phyloP scores from a whole-genome alignment of 2,113 vertebrate species.

The Otus sunia region DNA sequence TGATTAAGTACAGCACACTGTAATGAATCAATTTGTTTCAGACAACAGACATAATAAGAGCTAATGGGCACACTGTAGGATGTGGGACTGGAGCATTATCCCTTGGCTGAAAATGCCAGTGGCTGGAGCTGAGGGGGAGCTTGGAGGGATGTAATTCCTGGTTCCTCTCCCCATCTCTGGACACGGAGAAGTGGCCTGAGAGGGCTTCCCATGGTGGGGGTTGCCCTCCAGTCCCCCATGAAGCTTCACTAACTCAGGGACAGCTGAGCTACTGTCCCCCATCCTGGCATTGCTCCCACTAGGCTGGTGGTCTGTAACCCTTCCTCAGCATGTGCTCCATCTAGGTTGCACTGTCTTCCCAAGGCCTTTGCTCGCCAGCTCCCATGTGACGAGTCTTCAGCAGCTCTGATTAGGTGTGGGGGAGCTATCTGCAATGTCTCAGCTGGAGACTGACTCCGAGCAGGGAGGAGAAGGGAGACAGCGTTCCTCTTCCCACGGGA shows the following conservation, averaged over 20 bases:
- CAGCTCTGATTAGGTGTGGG: too few relatives aligned
- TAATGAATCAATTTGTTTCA: slow-evolving; percentile 60
- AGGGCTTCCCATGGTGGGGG: not conserved
- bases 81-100: not conserved
- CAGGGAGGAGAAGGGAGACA: too few relatives aligned
- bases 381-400: too few relatives aligned
- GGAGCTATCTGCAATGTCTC: too few relatives aligned
- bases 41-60: slow-evolving; percentile 52
- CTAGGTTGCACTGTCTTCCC: too few relatives aligned
- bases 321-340: too few relatives aligned
- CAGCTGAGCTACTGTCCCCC: not conserved
- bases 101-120: accelerated
- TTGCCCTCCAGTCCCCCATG: not conserved
- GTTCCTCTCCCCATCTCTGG: not conserved
- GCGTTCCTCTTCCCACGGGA: too few relatives aligned
- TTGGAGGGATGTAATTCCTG: accelerated
- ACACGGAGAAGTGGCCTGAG: not conserved
- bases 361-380: too few relatives aligned
- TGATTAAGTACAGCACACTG: not conserved
- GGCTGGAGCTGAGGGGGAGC: not conserved
- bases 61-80: not conserved
- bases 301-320: not conserved
- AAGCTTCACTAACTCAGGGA: not conserved
- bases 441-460: too few relatives aligned
- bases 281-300: accelerated